Evolutionary conservation across 2,888 invertebrate species (phyloP).

Genomic region (Nysson spinosus): DNA sequence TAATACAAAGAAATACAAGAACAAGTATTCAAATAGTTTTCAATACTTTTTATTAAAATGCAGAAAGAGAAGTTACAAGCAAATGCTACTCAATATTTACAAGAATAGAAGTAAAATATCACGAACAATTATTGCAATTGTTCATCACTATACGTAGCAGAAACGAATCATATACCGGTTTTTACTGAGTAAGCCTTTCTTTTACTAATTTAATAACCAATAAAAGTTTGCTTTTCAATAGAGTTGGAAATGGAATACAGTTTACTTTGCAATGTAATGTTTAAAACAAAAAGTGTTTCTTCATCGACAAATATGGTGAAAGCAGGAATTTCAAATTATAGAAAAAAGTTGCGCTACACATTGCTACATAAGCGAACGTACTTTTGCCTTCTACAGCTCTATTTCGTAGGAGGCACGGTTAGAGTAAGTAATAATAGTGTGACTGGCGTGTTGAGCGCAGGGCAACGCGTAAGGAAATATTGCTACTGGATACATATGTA

Average conservation of each 20-base stretch:
- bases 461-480: constrained; percentile 49
- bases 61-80: too few relatives aligned
- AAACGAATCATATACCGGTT: too few relatives aligned
- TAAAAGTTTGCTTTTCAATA: too few relatives aligned
- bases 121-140: too few relatives aligned
- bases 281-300: not conserved
- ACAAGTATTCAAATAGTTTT: too few relatives aligned
- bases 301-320: not conserved
- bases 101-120: too few relatives aligned
- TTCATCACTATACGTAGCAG: too few relatives aligned
- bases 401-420: constrained; percentile 29
- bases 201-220: too few relatives aligned
- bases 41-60: too few relatives aligned
- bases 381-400: constrained; percentile 23
- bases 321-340: constrained; percentile 2
- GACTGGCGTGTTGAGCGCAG: constrained; percentile 44
- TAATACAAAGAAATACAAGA: too few relatives aligned
- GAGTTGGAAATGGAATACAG: not conserved
- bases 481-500: constrained; percentile 23
- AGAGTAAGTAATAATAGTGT: constrained; percentile 45
- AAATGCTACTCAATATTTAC: too few relatives aligned
- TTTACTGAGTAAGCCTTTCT: too few relatives aligned
- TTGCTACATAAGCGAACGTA: constrained; percentile 21
- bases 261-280: not conserved
- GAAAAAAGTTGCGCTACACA: not conserved